A percentile compares a stretch with the other conserved stretches of the same genome.
These are phyloP conservation scores for Parnassius apollo DNA, from an alignment of 2,888 invertebrate genomes.

Conservation along the genomic window DNA sequence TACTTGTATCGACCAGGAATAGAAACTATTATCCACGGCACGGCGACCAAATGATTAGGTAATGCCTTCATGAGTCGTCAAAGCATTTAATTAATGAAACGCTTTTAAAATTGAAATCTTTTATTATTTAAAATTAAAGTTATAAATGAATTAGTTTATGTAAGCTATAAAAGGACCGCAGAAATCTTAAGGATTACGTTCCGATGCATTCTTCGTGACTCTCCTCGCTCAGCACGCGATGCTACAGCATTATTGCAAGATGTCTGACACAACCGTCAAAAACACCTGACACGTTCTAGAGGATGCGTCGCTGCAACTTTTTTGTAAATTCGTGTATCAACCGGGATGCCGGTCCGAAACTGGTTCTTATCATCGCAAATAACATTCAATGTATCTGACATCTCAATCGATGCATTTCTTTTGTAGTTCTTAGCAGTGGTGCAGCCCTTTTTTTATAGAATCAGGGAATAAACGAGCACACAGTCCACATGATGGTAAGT, in stretches of 20 bases:
- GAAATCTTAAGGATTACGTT: conserved; percentile 1
- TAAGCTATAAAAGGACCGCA: not conserved
- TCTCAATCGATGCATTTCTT: no score
- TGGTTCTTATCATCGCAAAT: conserved; percentile 4
- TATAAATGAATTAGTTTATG: not conserved
- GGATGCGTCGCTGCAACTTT: conserved; percentile 16
- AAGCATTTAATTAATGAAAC: no score
- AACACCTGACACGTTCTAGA: conserved; percentile 8
- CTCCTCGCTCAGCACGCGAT: conserved; percentile 1
- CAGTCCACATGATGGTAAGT: no score
- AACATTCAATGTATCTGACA: conserved; percentile 1
- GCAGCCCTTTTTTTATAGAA: no score
- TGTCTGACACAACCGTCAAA: conserved; percentile 15
- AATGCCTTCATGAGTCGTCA: no score
- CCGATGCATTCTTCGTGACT: conserved; percentile 5
- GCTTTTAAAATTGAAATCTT: no score
- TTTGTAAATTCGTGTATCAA: conserved; percentile 1
- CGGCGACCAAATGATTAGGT: no score
- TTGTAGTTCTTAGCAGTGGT: no score
- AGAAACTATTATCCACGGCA: no score
- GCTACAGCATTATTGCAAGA: conserved; percentile 1
- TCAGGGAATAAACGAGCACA: no score
- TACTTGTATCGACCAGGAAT: no score
- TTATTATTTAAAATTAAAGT: no score
- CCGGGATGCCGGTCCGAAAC: conserved; percentile 6